These are phyloP conservation scores for Heterocephalus glaber DNA, from an alignment of 2,113 vertebrate species.

Conservation along the genomic window DNA sequence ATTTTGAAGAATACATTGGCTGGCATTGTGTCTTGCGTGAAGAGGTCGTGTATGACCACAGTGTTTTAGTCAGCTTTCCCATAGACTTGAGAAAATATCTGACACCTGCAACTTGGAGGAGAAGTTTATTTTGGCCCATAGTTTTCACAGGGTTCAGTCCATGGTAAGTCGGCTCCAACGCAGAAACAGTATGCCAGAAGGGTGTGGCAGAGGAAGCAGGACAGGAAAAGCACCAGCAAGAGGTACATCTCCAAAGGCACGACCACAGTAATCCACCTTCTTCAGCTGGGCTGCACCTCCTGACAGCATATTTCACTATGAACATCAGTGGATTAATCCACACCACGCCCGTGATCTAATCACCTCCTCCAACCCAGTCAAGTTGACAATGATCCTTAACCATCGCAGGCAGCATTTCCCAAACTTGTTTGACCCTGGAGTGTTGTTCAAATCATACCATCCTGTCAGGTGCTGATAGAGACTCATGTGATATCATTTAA, in stretches of 20 bases:
- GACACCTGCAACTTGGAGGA: neutral
- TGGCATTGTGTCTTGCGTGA: neutral
- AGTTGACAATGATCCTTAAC: neutral
- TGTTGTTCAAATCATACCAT: neutral
- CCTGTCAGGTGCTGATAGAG: neutral
- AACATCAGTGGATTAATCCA: neutral
- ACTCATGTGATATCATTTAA: neutral
- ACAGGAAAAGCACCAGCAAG: neutral
- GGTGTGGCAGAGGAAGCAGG: neutral
- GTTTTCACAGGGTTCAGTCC: neutral
- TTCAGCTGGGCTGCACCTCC: neutral
- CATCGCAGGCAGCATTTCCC: neutral
- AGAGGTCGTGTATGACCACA: neutral
- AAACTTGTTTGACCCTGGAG: neutral
- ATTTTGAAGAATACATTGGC: neutral
- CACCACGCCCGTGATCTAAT: neutral
- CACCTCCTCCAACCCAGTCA: neutral
- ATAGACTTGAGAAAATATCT: neutral
- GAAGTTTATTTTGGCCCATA: neutral
- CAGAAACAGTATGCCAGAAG: neutral
- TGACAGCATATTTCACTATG: neutral
- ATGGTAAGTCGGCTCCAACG: neutral
- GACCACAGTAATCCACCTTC: neutral
- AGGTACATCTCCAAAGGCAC: neutral
- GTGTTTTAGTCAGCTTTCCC: neutral